Evolutionary conservation across 53 echinoderm and acorn worm species (phyloP).

Genomic region (Glandiceps talaboti): DNA sequence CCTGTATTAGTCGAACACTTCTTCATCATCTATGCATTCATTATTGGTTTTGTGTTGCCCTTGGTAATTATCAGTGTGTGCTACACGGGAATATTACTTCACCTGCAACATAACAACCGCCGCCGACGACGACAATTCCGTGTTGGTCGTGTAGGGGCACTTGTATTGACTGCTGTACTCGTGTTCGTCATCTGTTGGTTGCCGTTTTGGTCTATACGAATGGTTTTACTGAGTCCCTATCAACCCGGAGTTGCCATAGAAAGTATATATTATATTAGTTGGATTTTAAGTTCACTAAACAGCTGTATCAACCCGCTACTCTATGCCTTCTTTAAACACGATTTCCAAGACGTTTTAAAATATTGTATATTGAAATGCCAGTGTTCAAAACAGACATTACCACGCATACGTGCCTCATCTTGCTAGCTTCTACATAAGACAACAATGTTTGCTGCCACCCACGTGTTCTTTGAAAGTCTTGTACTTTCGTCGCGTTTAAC

Average conservation of each 20-base stretch:
- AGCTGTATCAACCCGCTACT: background rate
- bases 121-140: conserved; percentile 46
- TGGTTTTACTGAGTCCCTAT: conserved; percentile 6
- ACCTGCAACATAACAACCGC: conserved; percentile 51
- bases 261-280: background rate
- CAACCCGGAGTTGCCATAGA: background rate
- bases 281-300: background rate
- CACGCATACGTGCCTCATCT: background rate
- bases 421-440: background rate
- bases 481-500: too few relatives aligned
- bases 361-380: background rate
- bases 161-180: conserved; percentile 64
- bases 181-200: conserved; percentile 85
- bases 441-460: too few relatives aligned
- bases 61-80: conserved; percentile 51
- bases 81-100: conserved; percentile 50
- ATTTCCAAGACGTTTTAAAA: background rate
- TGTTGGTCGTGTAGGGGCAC: conserved; percentile 24
- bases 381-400: background rate
- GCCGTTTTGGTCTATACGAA: conserved; percentile 47
- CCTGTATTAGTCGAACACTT: background rate
- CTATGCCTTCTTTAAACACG: background rate
- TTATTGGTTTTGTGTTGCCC: conserved; percentile 59
- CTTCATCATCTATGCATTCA: conserved; percentile 19
- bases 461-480: too few relatives aligned